A percentile compares a stretch with the other conserved stretches of the same genome.
Conservation (phyloP, 2,113 vertebrate species). For the Murina feae region DNA sequence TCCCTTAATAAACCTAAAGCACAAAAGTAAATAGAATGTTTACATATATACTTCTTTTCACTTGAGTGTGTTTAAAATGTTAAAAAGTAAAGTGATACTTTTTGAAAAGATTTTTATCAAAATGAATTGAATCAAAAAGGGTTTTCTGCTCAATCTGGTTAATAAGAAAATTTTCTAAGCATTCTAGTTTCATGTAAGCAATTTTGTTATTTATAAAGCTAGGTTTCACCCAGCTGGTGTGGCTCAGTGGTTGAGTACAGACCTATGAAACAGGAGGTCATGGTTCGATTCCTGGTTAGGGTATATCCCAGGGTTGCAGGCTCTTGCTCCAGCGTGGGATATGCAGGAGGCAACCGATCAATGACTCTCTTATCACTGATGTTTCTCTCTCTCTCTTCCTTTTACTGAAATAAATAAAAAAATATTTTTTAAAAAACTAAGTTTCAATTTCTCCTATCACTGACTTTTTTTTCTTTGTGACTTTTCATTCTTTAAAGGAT, state of each 20-base stretch:
- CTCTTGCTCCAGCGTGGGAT: no score
- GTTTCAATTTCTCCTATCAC: background rate
- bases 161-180: constrained; percentile 36
- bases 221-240: background rate
- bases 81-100: constrained; percentile 24
- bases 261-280: no score
- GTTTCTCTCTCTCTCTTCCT: no score
- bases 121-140: constrained; percentile 13
- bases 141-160: background rate
- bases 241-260: no score
- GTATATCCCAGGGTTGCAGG: no score
- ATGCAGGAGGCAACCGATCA: no score
- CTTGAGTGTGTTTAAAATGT: constrained; percentile 19
- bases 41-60: background rate
- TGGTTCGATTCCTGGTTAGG: no score
- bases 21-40: background rate
- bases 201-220: constrained; percentile 42
- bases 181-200: background rate
- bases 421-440: constrained; percentile 7
- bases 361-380: no score
- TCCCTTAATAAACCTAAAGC: background rate
- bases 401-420: no score
- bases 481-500: constrained; percentile 27
- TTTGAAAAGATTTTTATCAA: constrained; percentile 30
- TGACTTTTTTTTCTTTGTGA: constrained; percentile 16